A percentile compares a stretch with the other conserved stretches of the same genome.
These are phyloP conservation scores for Lamproptera curius DNA, from an alignment of 2,888 invertebrate genomes.

Conservation along the genomic window DNA sequence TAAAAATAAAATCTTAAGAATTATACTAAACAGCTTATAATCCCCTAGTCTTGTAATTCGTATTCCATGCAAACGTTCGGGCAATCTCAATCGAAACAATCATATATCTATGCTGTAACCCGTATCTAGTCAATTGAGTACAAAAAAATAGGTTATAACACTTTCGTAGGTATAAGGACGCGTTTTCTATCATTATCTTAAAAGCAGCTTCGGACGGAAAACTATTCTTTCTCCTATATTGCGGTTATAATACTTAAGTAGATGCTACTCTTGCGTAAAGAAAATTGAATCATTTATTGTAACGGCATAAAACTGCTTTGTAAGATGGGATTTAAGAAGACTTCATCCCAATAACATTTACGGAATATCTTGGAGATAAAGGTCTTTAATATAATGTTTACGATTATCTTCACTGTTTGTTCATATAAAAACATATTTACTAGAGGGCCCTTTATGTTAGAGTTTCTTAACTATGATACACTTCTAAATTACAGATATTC, in stretches of 20 bases:
- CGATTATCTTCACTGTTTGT: too few relatives aligned
- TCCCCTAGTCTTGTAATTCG: conserved; percentile 6
- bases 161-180: conserved; percentile 75
- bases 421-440: too few relatives aligned
- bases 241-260: conserved; percentile 66
- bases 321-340: conserved; percentile 56
- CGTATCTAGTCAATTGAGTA: conserved; percentile 29
- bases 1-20: too few relatives aligned
- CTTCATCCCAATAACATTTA: not conserved
- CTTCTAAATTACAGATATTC: too few relatives aligned
- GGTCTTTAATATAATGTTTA: too few relatives aligned
- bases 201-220: conserved; percentile 68
- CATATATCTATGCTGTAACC: conserved; percentile 45
- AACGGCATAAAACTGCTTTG: conserved; percentile 68
- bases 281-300: conserved; percentile 73
- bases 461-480: too few relatives aligned
- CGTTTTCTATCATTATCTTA: conserved; percentile 75
- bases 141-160: conserved; percentile 50
- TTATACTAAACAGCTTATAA: conserved; percentile 3
- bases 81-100: conserved; percentile 61
- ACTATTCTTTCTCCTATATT: conserved; percentile 71
- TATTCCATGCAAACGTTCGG: conserved; percentile 31
- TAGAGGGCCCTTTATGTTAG: too few relatives aligned
- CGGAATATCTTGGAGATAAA: too few relatives aligned
- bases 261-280: conserved; percentile 20